Percentiles rank a stretch among this genome's conserved stretches.
Evolutionary conservation across 2,888 invertebrate species (phyloP).

Genomic region (Lochmaea crataegi): DNA sequence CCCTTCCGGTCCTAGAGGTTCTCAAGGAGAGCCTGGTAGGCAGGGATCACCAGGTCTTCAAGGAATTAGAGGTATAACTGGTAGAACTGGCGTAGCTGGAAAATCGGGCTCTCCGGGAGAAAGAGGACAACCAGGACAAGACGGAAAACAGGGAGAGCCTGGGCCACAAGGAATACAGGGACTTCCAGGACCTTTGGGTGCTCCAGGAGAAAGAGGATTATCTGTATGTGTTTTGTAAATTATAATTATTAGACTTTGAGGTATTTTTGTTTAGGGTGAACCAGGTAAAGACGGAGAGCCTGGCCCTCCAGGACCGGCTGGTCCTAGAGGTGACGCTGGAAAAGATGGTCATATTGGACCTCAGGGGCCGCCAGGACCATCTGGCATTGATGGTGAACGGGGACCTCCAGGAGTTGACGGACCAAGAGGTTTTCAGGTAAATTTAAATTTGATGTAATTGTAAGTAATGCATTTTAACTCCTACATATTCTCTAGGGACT

Average conservation of each 20-base stretch:
- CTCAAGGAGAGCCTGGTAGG: slow-evolving; percentile 70
- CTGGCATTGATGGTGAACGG: slow-evolving; percentile 79
- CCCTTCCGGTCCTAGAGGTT: slow-evolving; percentile 72
- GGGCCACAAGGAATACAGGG: slow-evolving; percentile 85
- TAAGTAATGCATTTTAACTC: neutral
- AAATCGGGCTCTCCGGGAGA: slow-evolving; percentile 79
- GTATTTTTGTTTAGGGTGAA: slow-evolving; percentile 71
- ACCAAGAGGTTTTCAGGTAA: slow-evolving; percentile 83
- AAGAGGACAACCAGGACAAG: slow-evolving; percentile 82
- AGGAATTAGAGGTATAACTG: slow-evolving; percentile 73
- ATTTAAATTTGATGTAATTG: slow-evolving; percentile 1
- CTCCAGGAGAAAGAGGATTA: slow-evolving; percentile 82
- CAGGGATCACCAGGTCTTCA: slow-evolving; percentile 71
- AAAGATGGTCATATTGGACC: slow-evolving; percentile 82
- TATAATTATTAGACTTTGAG: slow-evolving; percentile 27
- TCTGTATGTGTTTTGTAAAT: slow-evolving; percentile 66
- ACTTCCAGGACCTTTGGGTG: slow-evolving; percentile 80
- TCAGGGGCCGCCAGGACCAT: slow-evolving; percentile 78
- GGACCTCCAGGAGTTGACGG: slow-evolving; percentile 83
- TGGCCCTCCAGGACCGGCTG: slow-evolving; percentile 79
- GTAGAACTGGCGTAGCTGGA: slow-evolving; percentile 78
- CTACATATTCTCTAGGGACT: slow-evolving; percentile 62
- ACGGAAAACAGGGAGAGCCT: slow-evolving; percentile 87
- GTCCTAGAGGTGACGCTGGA: slow-evolving; percentile 83
- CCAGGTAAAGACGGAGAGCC: slow-evolving; percentile 83